Percentiles rank a stretch among this genome's conserved stretches.
Conservation (phyloP, 2,888 invertebrate species). For the Dione vanillae region DNA sequence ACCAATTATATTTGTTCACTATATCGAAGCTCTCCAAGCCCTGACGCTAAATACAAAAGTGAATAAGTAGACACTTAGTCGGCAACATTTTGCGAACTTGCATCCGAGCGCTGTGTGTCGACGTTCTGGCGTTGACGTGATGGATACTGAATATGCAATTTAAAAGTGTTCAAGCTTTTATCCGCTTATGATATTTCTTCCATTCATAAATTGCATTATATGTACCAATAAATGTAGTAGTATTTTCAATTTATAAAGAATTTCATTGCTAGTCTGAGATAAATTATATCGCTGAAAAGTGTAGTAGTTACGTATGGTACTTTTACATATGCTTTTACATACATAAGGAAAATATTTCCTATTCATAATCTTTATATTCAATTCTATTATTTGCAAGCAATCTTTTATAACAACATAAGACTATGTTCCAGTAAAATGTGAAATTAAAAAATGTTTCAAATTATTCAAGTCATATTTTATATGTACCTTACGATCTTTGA, state of each 20-base stretch:
- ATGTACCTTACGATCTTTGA: conserved; percentile 3
- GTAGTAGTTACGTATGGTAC: neutral
- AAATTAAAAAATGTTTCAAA: too few species aligned
- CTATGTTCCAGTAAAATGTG: too few species aligned
- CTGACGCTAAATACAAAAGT: conserved; percentile 23
- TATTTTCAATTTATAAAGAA: neutral
- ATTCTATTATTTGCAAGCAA: too few species aligned
- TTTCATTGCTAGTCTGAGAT: neutral
- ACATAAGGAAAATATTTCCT: too few species aligned
- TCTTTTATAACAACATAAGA: too few species aligned
- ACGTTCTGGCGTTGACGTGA: conserved; percentile 32
- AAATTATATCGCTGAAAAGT: neutral
- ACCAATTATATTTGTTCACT: neutral
- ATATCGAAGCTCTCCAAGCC: neutral
- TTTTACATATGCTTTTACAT: neutral
- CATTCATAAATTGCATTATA: conserved; percentile 1
- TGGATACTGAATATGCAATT: conserved; percentile 27
- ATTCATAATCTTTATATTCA: too few species aligned
- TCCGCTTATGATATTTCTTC: conserved; percentile 28
- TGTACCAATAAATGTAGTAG: conserved; percentile 4
- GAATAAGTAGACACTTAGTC: conserved; percentile 23
- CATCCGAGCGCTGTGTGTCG: conserved; percentile 24
- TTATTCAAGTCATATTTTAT: too few species aligned
- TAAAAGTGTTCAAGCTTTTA: conserved; percentile 20
- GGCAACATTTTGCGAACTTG: conserved; percentile 30